These are phyloP conservation scores for Mirounga angustirostris DNA, from an alignment of 2,113 vertebrate genomes.

Conservation along the genomic window DNA sequence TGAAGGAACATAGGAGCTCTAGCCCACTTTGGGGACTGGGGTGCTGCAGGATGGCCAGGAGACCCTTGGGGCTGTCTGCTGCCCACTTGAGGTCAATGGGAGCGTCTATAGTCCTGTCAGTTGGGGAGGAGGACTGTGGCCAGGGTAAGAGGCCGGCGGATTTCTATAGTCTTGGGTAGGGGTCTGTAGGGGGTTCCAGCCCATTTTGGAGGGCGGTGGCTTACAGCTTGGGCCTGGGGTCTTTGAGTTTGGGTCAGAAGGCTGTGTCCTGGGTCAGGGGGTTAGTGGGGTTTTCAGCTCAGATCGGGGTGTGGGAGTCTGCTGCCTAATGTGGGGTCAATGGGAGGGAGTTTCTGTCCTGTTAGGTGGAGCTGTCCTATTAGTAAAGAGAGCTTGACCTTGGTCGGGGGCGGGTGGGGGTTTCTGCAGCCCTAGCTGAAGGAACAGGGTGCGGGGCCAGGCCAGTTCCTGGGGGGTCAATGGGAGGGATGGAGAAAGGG, in stretches of 20 bases:
- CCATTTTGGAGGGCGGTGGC: not conserved
- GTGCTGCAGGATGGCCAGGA: not conserved
- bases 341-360: not conserved
- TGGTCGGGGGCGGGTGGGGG: not conserved
- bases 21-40: not conserved
- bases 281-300: not conserved
- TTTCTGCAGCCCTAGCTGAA: not conserved
- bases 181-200: not conserved
- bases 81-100: not conserved
- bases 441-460: not conserved
- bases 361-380: not conserved
- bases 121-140: not conserved
- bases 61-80: no score
- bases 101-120: not conserved
- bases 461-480: not conserved
- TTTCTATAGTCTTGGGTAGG: not conserved
- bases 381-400: not conserved
- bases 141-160: not conserved
- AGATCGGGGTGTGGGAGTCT: not conserved
- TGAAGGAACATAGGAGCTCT: not conserved
- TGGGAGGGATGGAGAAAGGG: not conserved
- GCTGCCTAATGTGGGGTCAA: not conserved
- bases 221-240: not conserved
- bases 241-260: not conserved
- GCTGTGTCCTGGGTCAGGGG: not conserved